Conservation (phyloP, 2,888 invertebrate species). For the Autographa pulchrina region DNA sequence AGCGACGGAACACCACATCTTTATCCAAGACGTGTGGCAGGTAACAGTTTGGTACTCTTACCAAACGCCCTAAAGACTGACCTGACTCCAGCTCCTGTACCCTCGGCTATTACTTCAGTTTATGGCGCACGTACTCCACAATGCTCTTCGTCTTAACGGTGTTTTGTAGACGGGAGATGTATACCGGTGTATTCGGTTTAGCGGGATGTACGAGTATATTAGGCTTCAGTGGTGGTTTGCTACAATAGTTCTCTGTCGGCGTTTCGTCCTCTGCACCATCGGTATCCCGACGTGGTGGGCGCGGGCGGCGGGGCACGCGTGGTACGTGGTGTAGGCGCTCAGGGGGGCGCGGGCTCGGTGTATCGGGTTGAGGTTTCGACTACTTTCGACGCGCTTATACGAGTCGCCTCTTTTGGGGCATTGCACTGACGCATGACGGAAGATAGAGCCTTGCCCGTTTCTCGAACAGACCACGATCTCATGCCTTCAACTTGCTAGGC, state of each 20-base stretch:
- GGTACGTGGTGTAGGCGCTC: too few species aligned
- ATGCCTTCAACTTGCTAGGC: conserved; percentile 61
- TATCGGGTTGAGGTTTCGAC: too few species aligned
- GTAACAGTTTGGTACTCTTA: neutral
- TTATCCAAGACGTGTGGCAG: neutral
- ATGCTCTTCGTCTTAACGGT: neutral
- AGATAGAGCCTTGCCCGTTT: too few species aligned
- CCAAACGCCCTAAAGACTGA: neutral
- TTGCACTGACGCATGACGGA: too few species aligned
- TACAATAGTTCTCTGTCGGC: neutral
- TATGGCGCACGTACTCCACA: neutral
- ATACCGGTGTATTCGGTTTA: neutral
- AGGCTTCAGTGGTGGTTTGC: neutral
- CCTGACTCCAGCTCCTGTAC: neutral
- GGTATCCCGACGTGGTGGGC: too few species aligned
- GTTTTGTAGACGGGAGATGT: neutral
- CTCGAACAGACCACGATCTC: neutral
- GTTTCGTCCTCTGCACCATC: neutral
- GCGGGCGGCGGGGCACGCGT: too few species aligned
- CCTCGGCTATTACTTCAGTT: neutral
- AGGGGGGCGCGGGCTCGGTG: too few species aligned
- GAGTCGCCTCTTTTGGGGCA: too few species aligned
- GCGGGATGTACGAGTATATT: neutral
- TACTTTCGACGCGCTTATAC: too few species aligned
- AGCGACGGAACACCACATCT: neutral